phyloP scores from a whole-genome alignment of 2,888 invertebrate species.

The Lasioglossum oenotherae region DNA sequence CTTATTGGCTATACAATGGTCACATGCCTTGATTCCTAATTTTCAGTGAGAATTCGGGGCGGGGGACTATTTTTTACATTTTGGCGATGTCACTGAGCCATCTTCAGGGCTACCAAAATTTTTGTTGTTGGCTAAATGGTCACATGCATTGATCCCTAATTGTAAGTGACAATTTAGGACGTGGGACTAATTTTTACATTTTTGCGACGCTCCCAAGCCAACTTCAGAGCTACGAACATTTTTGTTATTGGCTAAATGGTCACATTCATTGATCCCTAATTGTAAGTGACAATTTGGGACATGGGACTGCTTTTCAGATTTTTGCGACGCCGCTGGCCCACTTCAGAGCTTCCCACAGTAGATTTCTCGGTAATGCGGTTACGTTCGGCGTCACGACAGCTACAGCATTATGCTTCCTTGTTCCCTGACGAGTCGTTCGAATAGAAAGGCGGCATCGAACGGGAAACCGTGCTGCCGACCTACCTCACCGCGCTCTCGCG shows the following conservation, averaged over 20 bases:
- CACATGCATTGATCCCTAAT: not conserved
- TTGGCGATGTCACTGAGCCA: rapidly evolving
- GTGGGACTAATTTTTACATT: not conserved
- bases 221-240: not conserved
- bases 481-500: conserved; percentile 54
- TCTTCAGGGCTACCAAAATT: not conserved
- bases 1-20: not conserved
- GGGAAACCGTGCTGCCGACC: conserved; percentile 62
- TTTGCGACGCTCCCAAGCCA: not conserved
- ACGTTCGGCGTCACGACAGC: conserved; percentile 26
- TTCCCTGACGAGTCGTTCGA: conserved; percentile 68
- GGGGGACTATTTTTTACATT: not conserved
- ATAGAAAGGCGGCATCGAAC: conserved; percentile 69
- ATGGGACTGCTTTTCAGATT: not conserved
- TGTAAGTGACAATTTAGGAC: not conserved
- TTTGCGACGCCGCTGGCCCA: not conserved
- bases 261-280: not conserved
- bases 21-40: not conserved
- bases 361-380: conserved; percentile 27
- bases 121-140: not conserved
- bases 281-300: not conserved
- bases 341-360: conserved; percentile 1
- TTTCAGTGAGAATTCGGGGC: not conserved
- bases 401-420: conserved; percentile 67
- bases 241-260: too few species aligned